These are phyloP conservation scores for Nothocercus nigrocapillus DNA, from an alignment of 2,113 vertebrate species.

Conservation along the genomic window DNA sequence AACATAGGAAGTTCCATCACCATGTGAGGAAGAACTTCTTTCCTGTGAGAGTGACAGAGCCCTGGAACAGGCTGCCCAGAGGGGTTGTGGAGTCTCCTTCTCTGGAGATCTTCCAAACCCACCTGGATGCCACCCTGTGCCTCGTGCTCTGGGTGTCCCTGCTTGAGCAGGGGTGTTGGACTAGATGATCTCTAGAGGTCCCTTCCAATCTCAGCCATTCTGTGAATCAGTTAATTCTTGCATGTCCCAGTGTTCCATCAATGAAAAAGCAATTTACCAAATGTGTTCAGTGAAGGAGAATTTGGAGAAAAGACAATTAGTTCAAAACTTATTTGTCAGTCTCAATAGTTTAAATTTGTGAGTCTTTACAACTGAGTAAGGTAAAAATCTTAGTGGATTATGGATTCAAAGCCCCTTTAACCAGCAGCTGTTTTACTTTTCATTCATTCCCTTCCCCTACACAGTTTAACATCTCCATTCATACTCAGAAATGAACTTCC, in stretches of 20 bases:
- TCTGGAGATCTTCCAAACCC: no score
- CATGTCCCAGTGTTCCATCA: background rate
- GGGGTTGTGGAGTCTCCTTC: no score
- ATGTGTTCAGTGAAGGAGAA: background rate
- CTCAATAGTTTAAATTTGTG: background rate
- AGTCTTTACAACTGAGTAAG: background rate
- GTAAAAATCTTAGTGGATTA: background rate
- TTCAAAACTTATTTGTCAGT: background rate
- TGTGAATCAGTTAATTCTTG: background rate
- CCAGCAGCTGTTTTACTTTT: background rate
- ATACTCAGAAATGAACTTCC: background rate
- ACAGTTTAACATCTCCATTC: background rate
- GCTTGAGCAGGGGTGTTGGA: no score
- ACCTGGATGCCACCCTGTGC: no score
- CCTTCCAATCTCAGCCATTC: no score
- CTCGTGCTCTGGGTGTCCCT: no score
- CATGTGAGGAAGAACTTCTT: no score
- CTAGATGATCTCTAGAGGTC: no score
- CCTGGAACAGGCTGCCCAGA: no score
- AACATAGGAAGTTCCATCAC: no score
- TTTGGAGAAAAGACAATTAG: background rate
- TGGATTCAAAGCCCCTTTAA: background rate
- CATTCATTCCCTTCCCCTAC: background rate
- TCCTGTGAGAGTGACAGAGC: no score
- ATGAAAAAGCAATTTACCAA: background rate